phyloP scores from a whole-genome alignment of 2,113 vertebrate species.

The Sialia sialis region DNA sequence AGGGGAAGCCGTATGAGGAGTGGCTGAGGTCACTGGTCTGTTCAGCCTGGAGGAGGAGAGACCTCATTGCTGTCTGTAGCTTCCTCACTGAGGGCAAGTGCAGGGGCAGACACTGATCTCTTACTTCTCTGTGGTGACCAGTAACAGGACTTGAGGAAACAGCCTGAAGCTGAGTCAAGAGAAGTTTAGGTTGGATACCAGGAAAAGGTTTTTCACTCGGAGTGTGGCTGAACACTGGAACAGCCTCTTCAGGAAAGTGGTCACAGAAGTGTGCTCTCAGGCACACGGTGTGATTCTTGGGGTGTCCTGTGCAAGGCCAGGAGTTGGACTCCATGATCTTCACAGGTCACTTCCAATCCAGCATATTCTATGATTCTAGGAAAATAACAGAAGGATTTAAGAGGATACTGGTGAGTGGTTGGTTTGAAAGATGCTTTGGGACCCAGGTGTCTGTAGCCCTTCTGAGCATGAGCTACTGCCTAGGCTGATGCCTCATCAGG shows the following conservation, averaged over 20 bases:
- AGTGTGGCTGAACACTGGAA: not conserved
- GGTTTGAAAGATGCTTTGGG: not conserved
- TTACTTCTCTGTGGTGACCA: not conserved
- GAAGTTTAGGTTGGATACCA: not conserved
- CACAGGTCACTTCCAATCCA: not conserved
- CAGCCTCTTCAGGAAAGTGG: not conserved
- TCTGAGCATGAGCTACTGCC: not conserved
- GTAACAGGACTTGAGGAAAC: not conserved
- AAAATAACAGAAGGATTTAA: not conserved
- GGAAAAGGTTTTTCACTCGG: not conserved
- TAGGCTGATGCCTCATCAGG: not conserved
- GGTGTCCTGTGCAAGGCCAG: not conserved
- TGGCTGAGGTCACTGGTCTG: not conserved
- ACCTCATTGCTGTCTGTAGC: fast-evolving
- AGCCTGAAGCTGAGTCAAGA: not conserved
- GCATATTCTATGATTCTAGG: not conserved
- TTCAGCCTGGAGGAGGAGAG: not conserved
- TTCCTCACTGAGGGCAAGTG: not conserved
- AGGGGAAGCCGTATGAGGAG: not conserved
- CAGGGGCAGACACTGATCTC: not conserved
- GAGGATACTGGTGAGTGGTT: not conserved
- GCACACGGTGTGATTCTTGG: not conserved
- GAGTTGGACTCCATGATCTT: not conserved
- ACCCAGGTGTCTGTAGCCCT: not conserved
- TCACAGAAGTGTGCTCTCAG: not conserved